phyloP scores from a whole-genome alignment of 2,888 invertebrate genomes.

The Gymnocheta viridis region DNA sequence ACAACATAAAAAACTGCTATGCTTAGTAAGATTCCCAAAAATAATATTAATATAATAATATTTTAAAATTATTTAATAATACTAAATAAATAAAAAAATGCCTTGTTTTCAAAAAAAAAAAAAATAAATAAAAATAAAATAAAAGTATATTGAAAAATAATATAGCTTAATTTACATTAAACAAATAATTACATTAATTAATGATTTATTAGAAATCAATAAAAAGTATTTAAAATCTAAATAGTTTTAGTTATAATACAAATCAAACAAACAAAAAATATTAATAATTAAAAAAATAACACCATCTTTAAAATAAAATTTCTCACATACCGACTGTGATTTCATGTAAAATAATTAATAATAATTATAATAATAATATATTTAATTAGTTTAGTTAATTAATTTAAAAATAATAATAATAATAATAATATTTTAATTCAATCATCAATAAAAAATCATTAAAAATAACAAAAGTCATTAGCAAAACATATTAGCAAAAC shows the following conservation, averaged over 20 bases:
- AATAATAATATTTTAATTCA: conserved; percentile 45
- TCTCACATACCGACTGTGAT: conserved; percentile 83
- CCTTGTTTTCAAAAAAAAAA: conserved; percentile 72
- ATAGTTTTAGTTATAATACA: conserved; percentile 48
- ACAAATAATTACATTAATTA: conserved; percentile 28
- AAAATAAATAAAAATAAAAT: background rate
- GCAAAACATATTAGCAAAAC: conserved; percentile 31
- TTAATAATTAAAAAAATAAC: conserved; percentile 53
- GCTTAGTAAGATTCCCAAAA: conserved; percentile 61
- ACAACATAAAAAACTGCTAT: conserved; percentile 60
- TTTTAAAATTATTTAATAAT: conserved; percentile 72
- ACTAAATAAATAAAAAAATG: conserved; percentile 69
- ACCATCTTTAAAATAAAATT: conserved; percentile 73
- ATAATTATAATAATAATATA: no score
- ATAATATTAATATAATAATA: conserved; percentile 64
- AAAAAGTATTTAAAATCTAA: conserved; percentile 24
- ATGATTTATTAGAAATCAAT: conserved; percentile 42
- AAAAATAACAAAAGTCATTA: conserved; percentile 34
- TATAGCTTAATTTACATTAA: conserved; percentile 53
- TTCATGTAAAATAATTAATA: conserved; percentile 78
- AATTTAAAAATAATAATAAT: no score
- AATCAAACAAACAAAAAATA: conserved; percentile 47
- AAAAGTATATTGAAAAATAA: conserved; percentile 22
- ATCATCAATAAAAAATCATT: conserved; percentile 32
- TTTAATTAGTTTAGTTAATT: conserved; percentile 21